Base-by-base conservation (phyloP, 2,888 invertebrate genomes). In the Metellina segmentata region DNA sequence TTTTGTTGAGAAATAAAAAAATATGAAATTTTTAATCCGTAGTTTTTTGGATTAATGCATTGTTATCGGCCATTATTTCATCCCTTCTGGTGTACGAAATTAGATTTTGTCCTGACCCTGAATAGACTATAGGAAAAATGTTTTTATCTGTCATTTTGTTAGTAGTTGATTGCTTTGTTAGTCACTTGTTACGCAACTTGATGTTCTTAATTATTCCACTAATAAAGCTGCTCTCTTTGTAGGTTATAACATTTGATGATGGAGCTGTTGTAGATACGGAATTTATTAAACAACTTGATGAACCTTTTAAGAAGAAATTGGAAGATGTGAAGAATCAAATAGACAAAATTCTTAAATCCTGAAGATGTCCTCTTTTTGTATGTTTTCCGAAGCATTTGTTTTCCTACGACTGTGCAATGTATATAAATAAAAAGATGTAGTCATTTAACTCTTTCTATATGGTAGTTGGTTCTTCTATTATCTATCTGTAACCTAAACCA, bases 341-440 rank as follows among this genome's bases (percentile, higher is more conserved):
- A 13, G 79, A 79, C 34, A 79, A 61, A 79, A 61, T 79, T 79
- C 52, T 79, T 61, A 19, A 79, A 61, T 7, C 19, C 16, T 77
- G 7, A 77, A 49, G n/a, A n/a, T 51, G 34, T n/a, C n/a, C 34
- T 2, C 1, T 34, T 34, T 34, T 34, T 34, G 34, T 34, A 34
- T 34, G 4, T 34, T 34, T 34, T 34, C 34, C 34, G 4, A 34
- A 34, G 34, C 34, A 34, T 34, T 2, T 34, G 4, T 1, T 34
- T 34, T 34, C 1, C 34, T 34, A 34, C 1, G 34, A 34, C 4
- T 34, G 34, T 34, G 34, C 34, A 34, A 34, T 34, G 34, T 34
- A 34, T 34, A 4, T 34, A 34, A 34, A 34, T 34, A 34, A 34
- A 34, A 34, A 34, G n/a, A 34, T 34, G 34, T 34, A 34, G 34